Evolutionary conservation across 2,113 vertebrate species (phyloP).

Genomic region (Grammomys surdaster): DNA sequence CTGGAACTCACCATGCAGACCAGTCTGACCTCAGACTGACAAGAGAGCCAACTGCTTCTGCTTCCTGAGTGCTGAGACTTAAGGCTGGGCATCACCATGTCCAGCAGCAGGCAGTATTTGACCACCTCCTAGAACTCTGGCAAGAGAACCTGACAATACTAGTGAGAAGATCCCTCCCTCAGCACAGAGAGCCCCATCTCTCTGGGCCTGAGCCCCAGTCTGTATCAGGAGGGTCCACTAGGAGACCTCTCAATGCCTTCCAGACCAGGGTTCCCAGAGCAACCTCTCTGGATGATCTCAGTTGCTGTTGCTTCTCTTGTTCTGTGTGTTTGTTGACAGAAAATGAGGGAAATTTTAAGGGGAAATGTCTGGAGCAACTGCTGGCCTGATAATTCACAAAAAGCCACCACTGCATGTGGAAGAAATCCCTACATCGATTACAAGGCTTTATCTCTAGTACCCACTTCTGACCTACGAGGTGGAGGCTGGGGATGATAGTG

Average conservation of each 20-base stretch:
- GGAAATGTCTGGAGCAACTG: background rate
- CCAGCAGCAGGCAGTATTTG: background rate
- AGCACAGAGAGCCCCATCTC: background rate
- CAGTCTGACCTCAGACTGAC: background rate
- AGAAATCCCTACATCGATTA: background rate
- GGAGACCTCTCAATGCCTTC: background rate
- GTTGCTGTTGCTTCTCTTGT: background rate
- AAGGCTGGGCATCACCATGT: background rate
- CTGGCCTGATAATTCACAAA: background rate
- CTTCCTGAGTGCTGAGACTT: background rate
- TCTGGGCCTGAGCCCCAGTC: fast-evolving
- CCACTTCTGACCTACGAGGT: background rate
- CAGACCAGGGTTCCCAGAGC: background rate
- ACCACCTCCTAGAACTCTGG: background rate
- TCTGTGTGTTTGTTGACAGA: background rate
- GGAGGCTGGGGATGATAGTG: background rate
- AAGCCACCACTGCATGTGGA: background rate
- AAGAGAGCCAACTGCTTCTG: background rate
- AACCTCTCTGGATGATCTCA: background rate
- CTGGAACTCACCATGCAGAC: background rate
- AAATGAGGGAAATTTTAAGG: background rate
- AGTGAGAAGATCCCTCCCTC: background rate
- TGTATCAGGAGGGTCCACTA: background rate
- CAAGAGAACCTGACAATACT: background rate
- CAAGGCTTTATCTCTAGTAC: background rate